Conservation (phyloP, 2,888 invertebrate species). For the Napeogenes sylphis region DNA sequence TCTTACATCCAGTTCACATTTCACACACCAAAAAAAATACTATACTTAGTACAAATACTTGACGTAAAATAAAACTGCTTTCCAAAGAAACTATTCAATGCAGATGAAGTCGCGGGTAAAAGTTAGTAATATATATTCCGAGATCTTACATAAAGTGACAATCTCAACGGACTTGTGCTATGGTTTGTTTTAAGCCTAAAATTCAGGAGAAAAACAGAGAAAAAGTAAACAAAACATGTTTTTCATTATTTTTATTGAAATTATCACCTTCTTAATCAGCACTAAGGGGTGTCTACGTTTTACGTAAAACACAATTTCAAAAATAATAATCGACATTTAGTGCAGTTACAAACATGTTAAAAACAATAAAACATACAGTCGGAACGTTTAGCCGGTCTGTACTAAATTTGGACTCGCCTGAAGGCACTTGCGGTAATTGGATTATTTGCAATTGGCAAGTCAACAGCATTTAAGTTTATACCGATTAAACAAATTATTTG, state of each 20-base stretch:
- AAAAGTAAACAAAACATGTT: constrained; percentile 43
- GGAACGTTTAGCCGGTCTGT: constrained; percentile 51
- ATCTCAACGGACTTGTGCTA: too few relatives aligned
- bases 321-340: constrained; percentile 47
- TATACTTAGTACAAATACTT: too few relatives aligned
- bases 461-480: constrained; percentile 27
- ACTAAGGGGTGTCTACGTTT: constrained; percentile 74
- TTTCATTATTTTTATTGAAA: constrained; percentile 73
- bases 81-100: too few relatives aligned
- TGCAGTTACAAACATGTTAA: constrained; percentile 33
- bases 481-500: too few relatives aligned
- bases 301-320: constrained; percentile 73
- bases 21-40: too few relatives aligned
- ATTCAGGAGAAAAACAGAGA: neutral
- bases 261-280: constrained; percentile 73
- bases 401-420: constrained; percentile 58
- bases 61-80: too few relatives aligned
- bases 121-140: too few relatives aligned
- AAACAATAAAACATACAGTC: constrained; percentile 33
- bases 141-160: too few relatives aligned
- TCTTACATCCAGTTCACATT: too few relatives aligned
- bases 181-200: too few relatives aligned
- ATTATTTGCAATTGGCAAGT: constrained; percentile 56
- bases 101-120: too few relatives aligned
- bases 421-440: constrained; percentile 71